These are phyloP conservation scores for Clarias laeviceps DNA, from an alignment of 2,797 vertebrate species.

Conservation along the genomic window DNA sequence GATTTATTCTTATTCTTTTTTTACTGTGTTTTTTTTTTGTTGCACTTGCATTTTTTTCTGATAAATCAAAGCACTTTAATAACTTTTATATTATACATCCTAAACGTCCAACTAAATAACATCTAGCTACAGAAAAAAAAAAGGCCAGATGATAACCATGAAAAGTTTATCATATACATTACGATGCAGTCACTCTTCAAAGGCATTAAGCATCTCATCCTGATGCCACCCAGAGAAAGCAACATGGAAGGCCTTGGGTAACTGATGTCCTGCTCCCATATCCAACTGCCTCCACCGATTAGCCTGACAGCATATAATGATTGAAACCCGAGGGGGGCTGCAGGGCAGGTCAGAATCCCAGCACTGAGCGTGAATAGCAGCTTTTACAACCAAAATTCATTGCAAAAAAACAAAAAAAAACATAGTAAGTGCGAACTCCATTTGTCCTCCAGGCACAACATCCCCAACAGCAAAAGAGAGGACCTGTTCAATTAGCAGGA, in stretches of 20 bases:
- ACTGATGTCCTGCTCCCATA: slow-evolving; percentile 66
- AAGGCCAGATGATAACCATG: not conserved
- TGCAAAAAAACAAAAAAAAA: slow-evolving; percentile 9
- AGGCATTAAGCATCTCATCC: slow-evolving; percentile 32
- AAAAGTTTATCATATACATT: not conserved
- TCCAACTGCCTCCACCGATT: slow-evolving; percentile 63
- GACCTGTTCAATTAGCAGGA: slow-evolving; percentile 61
- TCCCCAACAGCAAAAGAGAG: slow-evolving; percentile 62
- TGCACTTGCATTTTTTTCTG: not conserved
- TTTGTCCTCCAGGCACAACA: slow-evolving; percentile 23
- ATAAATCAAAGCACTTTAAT: not conserved
- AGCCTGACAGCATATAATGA: slow-evolving; percentile 66
- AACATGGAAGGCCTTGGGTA: slow-evolving; percentile 64
- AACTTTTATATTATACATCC: not conserved
- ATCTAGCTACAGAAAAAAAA: not conserved
- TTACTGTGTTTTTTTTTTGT: not conserved
- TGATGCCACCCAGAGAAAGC: slow-evolving; percentile 65
- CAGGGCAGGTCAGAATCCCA: slow-evolving; percentile 62
- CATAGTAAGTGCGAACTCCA: not conserved
- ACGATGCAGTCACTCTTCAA: not conserved
- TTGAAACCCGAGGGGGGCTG: slow-evolving; percentile 60
- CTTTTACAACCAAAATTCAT: slow-evolving; percentile 45
- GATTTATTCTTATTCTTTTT: not conserved
- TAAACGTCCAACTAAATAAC: not conserved
- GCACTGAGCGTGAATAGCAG: slow-evolving; percentile 42